These are phyloP conservation scores for Paedocypris sp. DNA, from an alignment of 2,113 vertebrate genomes.

Conservation along the genomic window DNA sequence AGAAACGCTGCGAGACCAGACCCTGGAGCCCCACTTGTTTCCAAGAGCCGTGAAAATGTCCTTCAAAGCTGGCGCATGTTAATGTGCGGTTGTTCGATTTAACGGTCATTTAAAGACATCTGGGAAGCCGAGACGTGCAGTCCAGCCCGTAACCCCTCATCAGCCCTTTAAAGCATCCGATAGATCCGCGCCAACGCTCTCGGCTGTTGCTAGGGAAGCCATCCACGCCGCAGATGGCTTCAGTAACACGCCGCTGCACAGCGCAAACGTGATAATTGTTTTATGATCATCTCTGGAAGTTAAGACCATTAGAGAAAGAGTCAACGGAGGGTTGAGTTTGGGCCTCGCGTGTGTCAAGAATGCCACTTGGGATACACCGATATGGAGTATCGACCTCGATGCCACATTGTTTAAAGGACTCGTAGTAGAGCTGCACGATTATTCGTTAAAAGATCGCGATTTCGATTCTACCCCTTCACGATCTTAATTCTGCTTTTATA, in stretches of 20 bases:
- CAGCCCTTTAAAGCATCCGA: not conserved
- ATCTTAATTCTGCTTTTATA: too few relatives aligned
- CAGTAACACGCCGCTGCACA: slow-evolving; percentile 4
- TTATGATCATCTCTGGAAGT: slow-evolving; percentile 1
- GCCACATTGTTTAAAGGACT: too few relatives aligned
- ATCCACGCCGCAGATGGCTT: slow-evolving; percentile 9
- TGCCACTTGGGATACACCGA: too few relatives aligned
- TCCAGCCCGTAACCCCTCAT: not conserved
- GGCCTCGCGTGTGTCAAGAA: too few relatives aligned
- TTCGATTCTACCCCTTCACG: too few relatives aligned
- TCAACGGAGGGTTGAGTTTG: too few relatives aligned
- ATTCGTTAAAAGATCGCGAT: too few relatives aligned
- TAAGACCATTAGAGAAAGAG: not conserved
- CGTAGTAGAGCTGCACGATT: too few relatives aligned
- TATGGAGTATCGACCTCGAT: too few relatives aligned
- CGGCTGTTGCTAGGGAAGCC: slow-evolving; percentile 22
- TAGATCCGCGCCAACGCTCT: not conserved
- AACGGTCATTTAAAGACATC: not conserved
- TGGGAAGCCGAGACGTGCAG: not conserved
- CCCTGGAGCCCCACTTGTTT: not conserved
- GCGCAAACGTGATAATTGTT: slow-evolving; percentile 9
- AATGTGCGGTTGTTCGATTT: not conserved
- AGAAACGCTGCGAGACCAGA: not conserved
- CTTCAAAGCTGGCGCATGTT: not conserved
- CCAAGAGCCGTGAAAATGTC: not conserved